Evolutionary conservation across 2,888 invertebrate species (phyloP), one percentile per base, ranked within the genome.

Genomic region (Plutella xylostella): DNA sequence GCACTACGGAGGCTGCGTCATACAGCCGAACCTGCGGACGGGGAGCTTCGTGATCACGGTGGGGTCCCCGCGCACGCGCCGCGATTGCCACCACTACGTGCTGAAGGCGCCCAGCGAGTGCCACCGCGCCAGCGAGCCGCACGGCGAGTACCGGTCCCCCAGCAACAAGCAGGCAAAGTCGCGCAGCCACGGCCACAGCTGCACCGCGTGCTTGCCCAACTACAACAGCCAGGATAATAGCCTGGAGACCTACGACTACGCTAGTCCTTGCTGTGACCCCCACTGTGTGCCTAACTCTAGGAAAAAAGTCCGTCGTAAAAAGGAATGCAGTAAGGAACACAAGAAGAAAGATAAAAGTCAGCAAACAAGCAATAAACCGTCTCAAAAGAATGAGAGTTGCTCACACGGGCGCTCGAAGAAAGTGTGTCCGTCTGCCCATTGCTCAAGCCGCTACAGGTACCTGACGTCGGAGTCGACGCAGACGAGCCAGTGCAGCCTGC

Each of bases 191-290:
- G 74, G 85, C 19, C 90, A 90, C 55, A 85, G 89, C 11, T 92
- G 92, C 60, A 88, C 90, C 57, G 91, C 92, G 0, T 92, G 92
- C 55, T 80, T 91, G 61, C 89, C 90, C 1, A 83, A 87, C 30
- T 75, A 83, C 46, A 86, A 79, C 49, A 87, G 87, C 61, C 88
- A 87, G 55, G 93, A 92, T 55, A 90, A 90, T 38, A 94, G 93
- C 58, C 78, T 94, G 44, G 94, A 94, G 65, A 94, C 93, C 3
- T 94, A 94, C 56, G 94, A 94, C 64, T 76, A 94, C 41, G 94
- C 94, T 1, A 92, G 93, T 63, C 92, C 93, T 0, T 94, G 94
- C 62, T 94, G 94, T 66, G 92, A 93, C 66, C 91, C 93, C 0
- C 91, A 93, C 55, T 94, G 93, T 63, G 92, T 94, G 41, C 93